A percentile compares a stretch with the other conserved stretches of the same genome.
phyloP scores from a whole-genome alignment of 2,888 invertebrate species.

The Agriopis marginaria region DNA sequence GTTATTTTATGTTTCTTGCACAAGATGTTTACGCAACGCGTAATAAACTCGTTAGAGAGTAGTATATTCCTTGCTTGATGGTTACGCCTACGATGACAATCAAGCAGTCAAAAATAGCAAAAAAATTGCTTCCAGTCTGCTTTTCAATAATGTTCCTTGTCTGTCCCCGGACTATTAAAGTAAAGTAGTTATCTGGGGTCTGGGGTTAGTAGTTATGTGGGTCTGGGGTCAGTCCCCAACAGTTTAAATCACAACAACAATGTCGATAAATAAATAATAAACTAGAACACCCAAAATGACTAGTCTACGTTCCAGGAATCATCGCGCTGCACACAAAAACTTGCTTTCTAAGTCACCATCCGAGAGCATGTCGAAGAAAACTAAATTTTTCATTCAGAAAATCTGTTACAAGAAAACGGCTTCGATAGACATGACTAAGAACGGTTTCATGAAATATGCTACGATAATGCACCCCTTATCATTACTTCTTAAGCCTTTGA shows the following conservation, averaged over 20 bases:
- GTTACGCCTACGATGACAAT: too few relatives aligned
- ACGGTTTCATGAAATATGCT: conserved; percentile 61
- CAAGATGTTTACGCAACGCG: too few relatives aligned
- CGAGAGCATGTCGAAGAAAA: conserved; percentile 53
- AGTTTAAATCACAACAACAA: neutral
- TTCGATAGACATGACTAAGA: conserved; percentile 66
- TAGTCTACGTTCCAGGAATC: neutral
- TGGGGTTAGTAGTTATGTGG: too few relatives aligned
- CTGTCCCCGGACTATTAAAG: too few relatives aligned
- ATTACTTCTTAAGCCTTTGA: conserved; percentile 55
- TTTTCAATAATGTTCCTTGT: too few relatives aligned
- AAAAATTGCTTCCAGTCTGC: too few relatives aligned
- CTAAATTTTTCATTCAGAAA: conserved; percentile 62
- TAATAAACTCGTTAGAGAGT: too few relatives aligned
- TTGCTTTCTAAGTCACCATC: neutral
- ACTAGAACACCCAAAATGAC: neutral
- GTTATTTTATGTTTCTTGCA: too few relatives aligned
- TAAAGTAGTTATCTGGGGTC: too few relatives aligned
- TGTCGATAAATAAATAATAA: neutral
- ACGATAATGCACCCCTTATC: conserved; percentile 53
- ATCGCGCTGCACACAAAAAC: neutral
- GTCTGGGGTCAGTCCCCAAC: too few relatives aligned
- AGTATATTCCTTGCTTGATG: too few relatives aligned
- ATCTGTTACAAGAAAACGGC: conserved; percentile 61
- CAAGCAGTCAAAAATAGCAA: too few relatives aligned